A percentile compares a stretch with the other conserved stretches of the same genome.
These are phyloP conservation scores for Anhinga rufa DNA, from an alignment of 2,113 vertebrate genomes.

Conservation along the genomic window DNA sequence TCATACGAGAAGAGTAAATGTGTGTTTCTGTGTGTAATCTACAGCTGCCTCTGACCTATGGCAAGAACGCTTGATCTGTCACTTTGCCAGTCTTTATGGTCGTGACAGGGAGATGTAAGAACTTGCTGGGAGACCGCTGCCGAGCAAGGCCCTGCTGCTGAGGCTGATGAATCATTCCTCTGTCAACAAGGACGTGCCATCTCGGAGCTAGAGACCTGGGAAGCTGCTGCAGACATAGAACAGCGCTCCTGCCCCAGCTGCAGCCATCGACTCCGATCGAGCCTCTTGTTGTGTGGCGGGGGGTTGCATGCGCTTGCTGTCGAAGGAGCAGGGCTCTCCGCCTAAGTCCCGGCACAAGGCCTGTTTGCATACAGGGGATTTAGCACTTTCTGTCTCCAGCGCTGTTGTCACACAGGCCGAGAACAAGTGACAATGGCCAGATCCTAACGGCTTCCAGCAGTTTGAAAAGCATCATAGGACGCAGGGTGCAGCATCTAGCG, in stretches of 20 bases:
- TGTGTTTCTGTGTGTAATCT: not conserved
- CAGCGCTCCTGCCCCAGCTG: not conserved
- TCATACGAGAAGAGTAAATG: not conserved
- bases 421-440: not conserved
- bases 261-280: not conserved
- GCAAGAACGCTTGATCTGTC: not conserved
- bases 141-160: not conserved
- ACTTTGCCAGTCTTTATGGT: not conserved
- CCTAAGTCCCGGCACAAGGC: not conserved
- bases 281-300: not conserved
- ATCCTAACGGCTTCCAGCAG: not conserved
- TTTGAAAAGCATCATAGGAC: not conserved
- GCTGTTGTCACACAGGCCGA: not conserved
- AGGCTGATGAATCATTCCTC: not conserved
- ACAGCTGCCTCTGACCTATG: not conserved
- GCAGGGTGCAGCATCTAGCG: not conserved
- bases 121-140: rapidly evolving
- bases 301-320: not conserved
- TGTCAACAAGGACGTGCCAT: not conserved
- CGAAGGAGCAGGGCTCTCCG: not conserved
- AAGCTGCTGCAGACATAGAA: not conserved
- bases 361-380: not conserved
- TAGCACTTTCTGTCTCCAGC: not conserved
- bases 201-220: not conserved
- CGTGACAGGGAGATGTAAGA: not conserved